Base-by-base conservation (phyloP, 2,113 vertebrate species). In the Pelusios castaneus region DNA sequence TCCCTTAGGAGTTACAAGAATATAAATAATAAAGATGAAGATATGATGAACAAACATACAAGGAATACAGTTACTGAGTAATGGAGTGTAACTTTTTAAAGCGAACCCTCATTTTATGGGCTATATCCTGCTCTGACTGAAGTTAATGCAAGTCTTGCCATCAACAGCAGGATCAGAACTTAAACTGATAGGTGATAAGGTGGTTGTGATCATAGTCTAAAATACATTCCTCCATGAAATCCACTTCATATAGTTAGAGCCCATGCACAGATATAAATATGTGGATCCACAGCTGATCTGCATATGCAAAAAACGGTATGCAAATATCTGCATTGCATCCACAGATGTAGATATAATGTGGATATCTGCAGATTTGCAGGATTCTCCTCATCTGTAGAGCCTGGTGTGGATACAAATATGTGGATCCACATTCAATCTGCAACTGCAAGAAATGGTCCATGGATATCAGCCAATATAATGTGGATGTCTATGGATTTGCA, bases 41-140 rank as follows among this genome's bases (percentile, higher is more conserved):
- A 63, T 84, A 75, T 43, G 70, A 43, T 10, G 63, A 89, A 84
- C 1, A 52, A 52, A 51, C 11, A 73, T 1, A 3, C 3, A 5
- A 75, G 41, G n/a, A 77, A 52, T 2, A 34, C 3, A 34, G 4
- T 29, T 83, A 55, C 67, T 58, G 3, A 84, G 8, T 3, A 94
- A 47, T 4, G 52, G 3, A 0, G 34, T 87, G 24, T 47, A 3
- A 16, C 70, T 7, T 51, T 84, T 82, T 47, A 73, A 81, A 85
- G 2, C 8, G 2, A 27, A n/a, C 5, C 47, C 10, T 38, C 6
- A 12, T 0, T 10, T 73, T 1, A 6, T 5, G 1, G 14, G 82
- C 51, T 24, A 0, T 17, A 3, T 31, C 75, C 51, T 24, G 38
- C 5, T 11, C n/a, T 10, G 85, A 5, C 16, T 81, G 43, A 89